Evolutionary conservation across 2,797 vertebrate species (phyloP).

Genomic region (Dendrocincla tyrannina): DNA sequence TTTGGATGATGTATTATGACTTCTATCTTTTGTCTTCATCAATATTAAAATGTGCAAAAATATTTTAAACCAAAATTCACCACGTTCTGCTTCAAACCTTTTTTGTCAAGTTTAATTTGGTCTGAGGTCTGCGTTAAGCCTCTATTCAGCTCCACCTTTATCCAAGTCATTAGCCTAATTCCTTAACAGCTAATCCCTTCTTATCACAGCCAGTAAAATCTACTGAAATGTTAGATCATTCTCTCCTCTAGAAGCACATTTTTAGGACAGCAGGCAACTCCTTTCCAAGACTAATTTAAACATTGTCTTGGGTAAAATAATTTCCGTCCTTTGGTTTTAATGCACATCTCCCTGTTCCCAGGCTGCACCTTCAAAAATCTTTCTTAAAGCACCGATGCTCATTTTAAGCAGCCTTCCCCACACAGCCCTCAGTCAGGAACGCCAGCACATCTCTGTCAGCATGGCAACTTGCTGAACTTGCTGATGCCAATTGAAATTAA

Average conservation of each 20-base stretch:
- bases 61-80: neutral
- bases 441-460: neutral
- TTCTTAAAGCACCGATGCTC: neutral
- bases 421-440: neutral
- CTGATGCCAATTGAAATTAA: neutral
- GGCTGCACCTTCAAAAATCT: neutral
- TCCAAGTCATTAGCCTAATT: neutral
- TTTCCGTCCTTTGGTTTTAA: neutral
- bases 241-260: neutral
- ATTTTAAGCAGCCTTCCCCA: neutral
- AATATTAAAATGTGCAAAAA: neutral
- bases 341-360: neutral
- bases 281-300: neutral
- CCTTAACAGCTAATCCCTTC: neutral
- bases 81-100: neutral
- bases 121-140: neutral
- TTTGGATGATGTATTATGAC: neutral
- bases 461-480: neutral
- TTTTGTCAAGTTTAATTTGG: neutral
- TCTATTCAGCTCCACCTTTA: neutral
- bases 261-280: neutral
- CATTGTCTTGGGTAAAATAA: neutral
- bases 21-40: neutral
- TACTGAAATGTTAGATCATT: neutral
- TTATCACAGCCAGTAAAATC: neutral